Conservation (phyloP, 2,888 invertebrate genomes). For the Tupiocoris notatus region DNA sequence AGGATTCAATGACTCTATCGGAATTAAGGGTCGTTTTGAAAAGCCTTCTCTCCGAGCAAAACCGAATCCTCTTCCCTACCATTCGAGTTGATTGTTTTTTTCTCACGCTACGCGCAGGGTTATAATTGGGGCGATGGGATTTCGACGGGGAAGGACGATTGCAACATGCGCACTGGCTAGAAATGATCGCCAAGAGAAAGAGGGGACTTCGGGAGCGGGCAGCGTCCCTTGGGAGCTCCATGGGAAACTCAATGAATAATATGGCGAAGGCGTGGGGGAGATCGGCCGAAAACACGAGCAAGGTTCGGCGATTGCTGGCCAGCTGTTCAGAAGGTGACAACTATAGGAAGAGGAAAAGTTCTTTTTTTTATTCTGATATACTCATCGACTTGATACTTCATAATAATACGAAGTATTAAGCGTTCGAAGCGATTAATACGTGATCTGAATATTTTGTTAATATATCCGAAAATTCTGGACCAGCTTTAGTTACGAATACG, state of each 20-base stretch:
- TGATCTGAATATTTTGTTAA: too few relatives aligned
- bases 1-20: too few relatives aligned
- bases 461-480: too few relatives aligned
- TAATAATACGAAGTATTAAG: too few relatives aligned
- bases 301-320: neutral
- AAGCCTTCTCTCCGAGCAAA: too few relatives aligned
- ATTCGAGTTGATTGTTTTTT: slow-evolving; percentile 42
- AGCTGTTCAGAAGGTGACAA: neutral
- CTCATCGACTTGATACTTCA: too few relatives aligned
- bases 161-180: neutral
- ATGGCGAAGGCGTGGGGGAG: neutral
- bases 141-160: slow-evolving; percentile 22
- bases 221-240: neutral
- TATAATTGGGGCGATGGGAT: slow-evolving; percentile 41
- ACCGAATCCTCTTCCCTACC: neutral
- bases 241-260: neutral
- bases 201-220: neutral
- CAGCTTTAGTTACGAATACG: too few relatives aligned
- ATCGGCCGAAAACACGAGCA: neutral
- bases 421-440: too few relatives aligned
- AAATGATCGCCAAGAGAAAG: neutral
- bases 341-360: too few relatives aligned
- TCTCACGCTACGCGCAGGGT: slow-evolving; percentile 38
- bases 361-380: too few relatives aligned
- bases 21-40: too few relatives aligned